Evolutionary conservation across 1,140 invertebrate genomes (phyloP).

Genomic region (Ips typographus): DNA sequence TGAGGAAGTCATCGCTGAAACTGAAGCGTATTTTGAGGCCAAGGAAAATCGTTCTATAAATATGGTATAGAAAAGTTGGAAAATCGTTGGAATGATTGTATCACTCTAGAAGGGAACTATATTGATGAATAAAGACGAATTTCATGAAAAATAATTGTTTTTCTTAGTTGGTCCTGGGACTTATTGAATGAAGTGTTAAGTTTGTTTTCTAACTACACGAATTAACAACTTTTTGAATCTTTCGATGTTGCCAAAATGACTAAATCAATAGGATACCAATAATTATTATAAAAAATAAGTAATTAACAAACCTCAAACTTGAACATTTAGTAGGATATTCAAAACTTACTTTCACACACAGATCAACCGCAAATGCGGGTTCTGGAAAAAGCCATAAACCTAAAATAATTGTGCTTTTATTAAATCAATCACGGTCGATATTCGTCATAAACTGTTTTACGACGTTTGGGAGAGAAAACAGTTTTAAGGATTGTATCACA

Average conservation of each 20-base stretch:
- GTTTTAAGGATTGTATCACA: neutral
- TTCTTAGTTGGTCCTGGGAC: too few relatives aligned
- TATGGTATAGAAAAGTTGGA: too few relatives aligned
- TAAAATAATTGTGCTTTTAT: neutral
- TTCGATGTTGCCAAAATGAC: neutral
- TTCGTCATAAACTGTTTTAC: constrained; percentile 1
- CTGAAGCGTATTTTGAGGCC: too few relatives aligned
- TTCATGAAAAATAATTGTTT: too few relatives aligned
- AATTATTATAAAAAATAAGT: neutral
- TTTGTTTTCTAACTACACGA: too few relatives aligned
- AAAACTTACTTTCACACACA: neutral
- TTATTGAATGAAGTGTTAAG: too few relatives aligned
- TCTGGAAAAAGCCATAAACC: neutral
- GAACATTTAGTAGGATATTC: neutral
- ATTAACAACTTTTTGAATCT: neutral
- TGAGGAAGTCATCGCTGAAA: too few relatives aligned
- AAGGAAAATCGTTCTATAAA: too few relatives aligned
- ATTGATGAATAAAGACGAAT: too few relatives aligned
- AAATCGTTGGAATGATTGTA: too few relatives aligned
- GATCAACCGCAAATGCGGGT: neutral
- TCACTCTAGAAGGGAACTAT: too few relatives aligned
- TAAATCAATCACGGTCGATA: neutral
- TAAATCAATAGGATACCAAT: neutral
- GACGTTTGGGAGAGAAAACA: neutral
- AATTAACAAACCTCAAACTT: neutral